phyloP scores from a whole-genome alignment of 2,888 invertebrate species.

The Drosophila fungiperda region DNA sequence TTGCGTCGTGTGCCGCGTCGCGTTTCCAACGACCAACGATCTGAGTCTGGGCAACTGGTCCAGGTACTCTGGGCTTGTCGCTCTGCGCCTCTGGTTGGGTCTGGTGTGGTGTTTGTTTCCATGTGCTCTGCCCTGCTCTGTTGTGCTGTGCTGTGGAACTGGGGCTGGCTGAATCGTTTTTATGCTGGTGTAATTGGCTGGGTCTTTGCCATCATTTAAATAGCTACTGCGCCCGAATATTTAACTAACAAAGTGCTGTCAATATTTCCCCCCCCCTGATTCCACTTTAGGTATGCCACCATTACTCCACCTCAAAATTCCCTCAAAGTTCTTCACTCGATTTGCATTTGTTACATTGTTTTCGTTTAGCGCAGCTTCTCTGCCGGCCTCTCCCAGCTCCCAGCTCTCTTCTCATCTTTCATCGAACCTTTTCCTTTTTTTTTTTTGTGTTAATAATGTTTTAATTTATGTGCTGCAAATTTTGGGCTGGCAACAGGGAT shows the following conservation, averaged over 20 bases:
- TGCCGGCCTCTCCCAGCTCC: neutral
- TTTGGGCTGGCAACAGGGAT: constrained; percentile 37
- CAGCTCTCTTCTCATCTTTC: neutral
- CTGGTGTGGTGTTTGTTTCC: constrained; percentile 46
- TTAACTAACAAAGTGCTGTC: constrained; percentile 73
- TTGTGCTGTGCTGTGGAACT: constrained; percentile 18
- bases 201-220: constrained; percentile 71
- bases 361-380: neutral
- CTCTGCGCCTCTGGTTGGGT: neutral
- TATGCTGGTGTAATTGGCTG: constrained; percentile 71
- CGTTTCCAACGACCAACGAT: constrained; percentile 9
- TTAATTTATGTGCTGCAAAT: constrained; percentile 69
- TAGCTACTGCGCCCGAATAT: constrained; percentile 77
- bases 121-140: constrained; percentile 24
- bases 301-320: neutral
- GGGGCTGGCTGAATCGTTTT: constrained; percentile 36
- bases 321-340: constrained; percentile 21
- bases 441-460: constrained; percentile 59
- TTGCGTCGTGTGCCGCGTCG: constrained; percentile 44
- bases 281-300: neutral
- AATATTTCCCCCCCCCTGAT: constrained; percentile 9
- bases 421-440: neutral
- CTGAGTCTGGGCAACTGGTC: constrained; percentile 7
- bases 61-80: constrained; percentile 13
- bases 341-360: constrained; percentile 61